phyloP scores from a whole-genome alignment of 2,888 invertebrate species.

The Bursaphelenchus okinawaensis region DNA sequence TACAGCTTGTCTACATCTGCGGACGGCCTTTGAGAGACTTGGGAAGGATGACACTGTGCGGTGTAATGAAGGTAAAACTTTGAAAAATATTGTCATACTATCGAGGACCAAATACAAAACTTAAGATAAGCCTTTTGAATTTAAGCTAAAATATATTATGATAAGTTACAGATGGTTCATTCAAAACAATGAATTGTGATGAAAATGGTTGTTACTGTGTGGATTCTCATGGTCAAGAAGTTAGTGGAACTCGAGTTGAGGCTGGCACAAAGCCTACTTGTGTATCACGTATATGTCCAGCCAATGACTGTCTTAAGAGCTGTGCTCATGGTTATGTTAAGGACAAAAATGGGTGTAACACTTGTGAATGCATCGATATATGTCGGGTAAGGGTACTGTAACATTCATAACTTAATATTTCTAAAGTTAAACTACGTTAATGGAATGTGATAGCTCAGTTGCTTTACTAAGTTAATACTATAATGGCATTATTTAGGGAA shows the following conservation, averaged over 20 bases:
- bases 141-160: conserved; percentile 3
- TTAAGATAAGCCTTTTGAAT: conserved; percentile 8
- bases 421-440: background rate
- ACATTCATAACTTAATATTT: no score
- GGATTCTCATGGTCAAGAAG: conserved; percentile 37
- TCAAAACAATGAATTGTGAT: conserved; percentile 47
- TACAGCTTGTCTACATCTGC: conserved; percentile 42
- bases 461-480: conserved; percentile 8
- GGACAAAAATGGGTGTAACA: conserved; percentile 43
- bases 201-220: conserved; percentile 50
- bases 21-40: conserved; percentile 38
- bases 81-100: background rate
- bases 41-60: conserved; percentile 33
- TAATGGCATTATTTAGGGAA: conserved; percentile 31
- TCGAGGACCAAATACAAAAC: background rate
- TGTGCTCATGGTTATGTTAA: conserved; percentile 47
- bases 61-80: conserved; percentile 24
- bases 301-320: background rate
- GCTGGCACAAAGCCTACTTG: conserved; percentile 36
- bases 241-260: conserved; percentile 39
- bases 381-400: conserved; percentile 30
- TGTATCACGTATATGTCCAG: background rate
- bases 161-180: conserved; percentile 36
- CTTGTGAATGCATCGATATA: conserved; percentile 46
- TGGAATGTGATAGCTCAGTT: background rate